A percentile compares a stretch with the other conserved stretches of the same genome.
Evolutionary conservation across 2,113 vertebrate genomes (phyloP).

Genomic region (Podarcis muralis): DNA sequence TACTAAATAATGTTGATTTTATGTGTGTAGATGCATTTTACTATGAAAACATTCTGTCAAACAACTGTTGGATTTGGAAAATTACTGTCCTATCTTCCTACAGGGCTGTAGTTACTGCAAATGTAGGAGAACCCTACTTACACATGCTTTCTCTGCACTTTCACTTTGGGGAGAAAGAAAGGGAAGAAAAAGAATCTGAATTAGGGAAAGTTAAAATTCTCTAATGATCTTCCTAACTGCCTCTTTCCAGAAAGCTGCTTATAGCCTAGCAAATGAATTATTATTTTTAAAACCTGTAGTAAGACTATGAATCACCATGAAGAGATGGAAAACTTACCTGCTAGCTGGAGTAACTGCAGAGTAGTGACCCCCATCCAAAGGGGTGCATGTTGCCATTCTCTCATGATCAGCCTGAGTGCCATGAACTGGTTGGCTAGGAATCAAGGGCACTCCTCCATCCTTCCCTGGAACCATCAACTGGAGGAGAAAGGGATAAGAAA

Average conservation of each 20-base stretch:
- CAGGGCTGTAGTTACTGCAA: not conserved
- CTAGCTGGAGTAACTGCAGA: slow-evolving; percentile 80
- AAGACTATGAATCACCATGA: not conserved
- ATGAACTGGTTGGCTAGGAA: slow-evolving; percentile 82
- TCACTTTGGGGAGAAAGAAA: not conserved
- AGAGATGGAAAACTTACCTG: slow-evolving; percentile 72
- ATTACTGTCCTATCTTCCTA: not conserved
- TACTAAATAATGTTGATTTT: not conserved
- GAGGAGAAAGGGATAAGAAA: slow-evolving; percentile 38
- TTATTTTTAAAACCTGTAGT: not conserved
- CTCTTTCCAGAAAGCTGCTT: not conserved
- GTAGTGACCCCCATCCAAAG: slow-evolving; percentile 76
- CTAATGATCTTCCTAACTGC: not conserved
- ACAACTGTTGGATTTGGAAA: not conserved
- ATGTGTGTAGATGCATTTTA: not conserved
- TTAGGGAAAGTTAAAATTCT: not conserved
- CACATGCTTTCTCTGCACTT: not conserved
- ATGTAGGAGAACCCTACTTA: not conserved
- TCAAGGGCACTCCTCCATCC: slow-evolving; percentile 84
- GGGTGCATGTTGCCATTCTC: slow-evolving; percentile 72
- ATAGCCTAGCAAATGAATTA: not conserved
- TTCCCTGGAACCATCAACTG: slow-evolving; percentile 86
- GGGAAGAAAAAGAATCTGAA: not conserved
- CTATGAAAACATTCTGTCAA: not conserved
- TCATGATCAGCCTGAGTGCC: slow-evolving; percentile 85